Evolutionary conservation across 2,113 vertebrate species (phyloP).

Genomic region (Ginglymostoma cirratum): DNA sequence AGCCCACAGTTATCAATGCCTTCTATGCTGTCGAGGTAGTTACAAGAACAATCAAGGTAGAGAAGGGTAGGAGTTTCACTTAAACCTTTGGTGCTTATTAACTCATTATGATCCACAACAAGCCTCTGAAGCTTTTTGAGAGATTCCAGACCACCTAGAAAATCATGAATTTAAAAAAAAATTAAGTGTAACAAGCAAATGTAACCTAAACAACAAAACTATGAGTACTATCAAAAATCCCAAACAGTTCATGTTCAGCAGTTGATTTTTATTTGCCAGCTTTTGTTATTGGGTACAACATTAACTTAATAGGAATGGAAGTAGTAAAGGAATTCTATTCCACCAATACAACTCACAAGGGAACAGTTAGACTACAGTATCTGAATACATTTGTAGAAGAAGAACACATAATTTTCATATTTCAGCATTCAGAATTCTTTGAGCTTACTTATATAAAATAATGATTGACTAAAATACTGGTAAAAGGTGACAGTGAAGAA

Average conservation of each 20-base stretch:
- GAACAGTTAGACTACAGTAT: not conserved
- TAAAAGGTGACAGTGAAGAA: not conserved
- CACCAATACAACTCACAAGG: not conserved
- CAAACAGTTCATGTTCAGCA: not conserved
- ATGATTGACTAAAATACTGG: not conserved
- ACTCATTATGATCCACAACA: slow-evolving; percentile 78
- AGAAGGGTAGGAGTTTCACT: slow-evolving; percentile 63
- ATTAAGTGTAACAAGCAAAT: not conserved
- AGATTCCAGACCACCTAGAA: slow-evolving; percentile 74
- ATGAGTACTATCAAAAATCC: not conserved
- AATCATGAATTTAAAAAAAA: not conserved
- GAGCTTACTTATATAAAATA: not conserved
- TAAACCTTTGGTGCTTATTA: slow-evolving; percentile 79
- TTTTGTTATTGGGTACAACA: not conserved
- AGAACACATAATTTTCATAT: not conserved
- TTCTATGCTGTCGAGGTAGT: slow-evolving; percentile 71
- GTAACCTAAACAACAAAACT: not conserved
- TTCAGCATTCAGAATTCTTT: no score
- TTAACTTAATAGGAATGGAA: not conserved
- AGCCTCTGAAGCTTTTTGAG: slow-evolving; percentile 71
- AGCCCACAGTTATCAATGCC: slow-evolving; percentile 76
- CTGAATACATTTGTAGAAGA: not conserved
- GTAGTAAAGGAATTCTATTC: not conserved
- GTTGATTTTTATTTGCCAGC: not conserved
- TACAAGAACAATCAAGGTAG: slow-evolving; percentile 79